phyloP scores from a whole-genome alignment of 2,797 vertebrate species.

The Dicrostonyx torquatus region DNA sequence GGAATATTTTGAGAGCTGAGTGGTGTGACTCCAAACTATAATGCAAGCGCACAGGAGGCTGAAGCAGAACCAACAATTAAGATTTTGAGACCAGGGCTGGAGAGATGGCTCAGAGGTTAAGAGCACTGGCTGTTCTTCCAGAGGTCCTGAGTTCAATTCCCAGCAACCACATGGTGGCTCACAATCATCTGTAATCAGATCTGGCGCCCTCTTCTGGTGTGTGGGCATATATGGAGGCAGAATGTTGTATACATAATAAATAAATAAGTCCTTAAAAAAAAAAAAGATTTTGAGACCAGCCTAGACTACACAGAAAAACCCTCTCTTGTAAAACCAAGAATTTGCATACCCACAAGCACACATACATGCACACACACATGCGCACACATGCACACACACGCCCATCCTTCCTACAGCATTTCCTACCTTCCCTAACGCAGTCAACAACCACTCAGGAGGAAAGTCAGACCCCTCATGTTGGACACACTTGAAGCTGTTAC shows the following conservation, averaged over 20 bases:
- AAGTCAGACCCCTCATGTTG: neutral
- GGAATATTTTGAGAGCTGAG: neutral
- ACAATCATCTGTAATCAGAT: no score
- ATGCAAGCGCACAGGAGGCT: neutral
- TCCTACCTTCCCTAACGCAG: neutral
- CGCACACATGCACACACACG: neutral
- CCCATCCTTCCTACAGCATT: neutral
- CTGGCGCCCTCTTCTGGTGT: no score
- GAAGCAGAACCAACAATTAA: neutral
- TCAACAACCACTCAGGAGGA: neutral
- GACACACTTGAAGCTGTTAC: neutral
- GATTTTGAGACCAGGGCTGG: neutral
- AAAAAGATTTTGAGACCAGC: neutral
- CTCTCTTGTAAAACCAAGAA: neutral
- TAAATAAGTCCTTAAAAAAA: no score
- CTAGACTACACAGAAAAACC: neutral
- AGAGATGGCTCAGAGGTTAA: no score
- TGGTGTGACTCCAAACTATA: neutral
- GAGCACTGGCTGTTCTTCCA: no score
- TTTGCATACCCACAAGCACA: neutral
- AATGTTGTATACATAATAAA: no score
- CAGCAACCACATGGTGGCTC: no score
- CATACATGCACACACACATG: fast-evolving
- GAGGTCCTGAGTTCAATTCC: no score
- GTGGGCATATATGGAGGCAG: no score